These are phyloP conservation scores for Pogoniulus pusillus DNA, from an alignment of 2,797 vertebrate species.

Conservation along the genomic window DNA sequence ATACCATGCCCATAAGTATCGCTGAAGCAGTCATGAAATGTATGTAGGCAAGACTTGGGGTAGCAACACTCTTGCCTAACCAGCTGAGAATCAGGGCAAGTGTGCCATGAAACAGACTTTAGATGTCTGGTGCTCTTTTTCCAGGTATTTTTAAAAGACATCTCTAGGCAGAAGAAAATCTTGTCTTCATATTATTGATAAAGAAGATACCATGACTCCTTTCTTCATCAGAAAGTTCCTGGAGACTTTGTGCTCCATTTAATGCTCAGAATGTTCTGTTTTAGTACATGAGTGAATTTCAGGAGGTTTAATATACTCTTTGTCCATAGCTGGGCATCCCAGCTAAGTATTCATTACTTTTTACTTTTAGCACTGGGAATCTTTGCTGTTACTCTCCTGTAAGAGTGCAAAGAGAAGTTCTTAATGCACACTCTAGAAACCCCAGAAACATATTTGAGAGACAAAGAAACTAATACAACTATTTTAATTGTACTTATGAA, in stretches of 20 bases:
- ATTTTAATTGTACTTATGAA: background rate
- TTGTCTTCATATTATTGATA: background rate
- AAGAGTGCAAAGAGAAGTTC: background rate
- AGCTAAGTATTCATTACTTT: background rate
- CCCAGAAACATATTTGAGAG: background rate
- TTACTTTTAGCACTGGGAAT: background rate
- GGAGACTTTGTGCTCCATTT: background rate
- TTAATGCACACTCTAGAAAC: background rate
- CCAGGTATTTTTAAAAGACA: background rate
- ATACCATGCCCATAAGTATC: fast-evolving
- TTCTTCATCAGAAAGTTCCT: background rate
- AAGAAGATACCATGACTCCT: background rate
- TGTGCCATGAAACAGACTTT: background rate
- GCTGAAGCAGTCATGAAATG: background rate
- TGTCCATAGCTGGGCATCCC: background rate
- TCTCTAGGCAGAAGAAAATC: fast-evolving
- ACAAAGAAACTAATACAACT: background rate
- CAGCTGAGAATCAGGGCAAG: background rate
- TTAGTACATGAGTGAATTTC: background rate
- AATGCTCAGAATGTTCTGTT: background rate
- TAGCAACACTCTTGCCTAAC: background rate
- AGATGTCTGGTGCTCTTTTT: background rate
- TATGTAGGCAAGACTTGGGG: fast-evolving
- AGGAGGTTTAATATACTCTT: background rate
- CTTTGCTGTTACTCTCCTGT: background rate